A percentile compares a stretch with the other conserved stretches of the same genome.
Evolutionary conservation across 2,113 vertebrate species (phyloP).

Genomic region (Bubo bubo): DNA sequence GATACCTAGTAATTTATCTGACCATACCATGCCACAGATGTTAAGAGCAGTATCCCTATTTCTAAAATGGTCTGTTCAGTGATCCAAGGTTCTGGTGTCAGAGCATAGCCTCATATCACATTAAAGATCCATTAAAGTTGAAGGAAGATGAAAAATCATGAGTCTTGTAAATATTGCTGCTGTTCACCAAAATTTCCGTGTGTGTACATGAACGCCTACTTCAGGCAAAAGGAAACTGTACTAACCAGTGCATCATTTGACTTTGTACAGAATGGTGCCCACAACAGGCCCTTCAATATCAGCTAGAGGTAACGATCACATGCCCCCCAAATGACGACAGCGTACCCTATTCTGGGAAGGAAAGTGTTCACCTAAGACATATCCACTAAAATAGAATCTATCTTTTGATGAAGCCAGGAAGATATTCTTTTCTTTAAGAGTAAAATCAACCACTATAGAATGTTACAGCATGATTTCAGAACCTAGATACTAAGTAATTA

Average conservation of each 20-base stretch:
- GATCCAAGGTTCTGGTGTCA: neutral
- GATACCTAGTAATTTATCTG: neutral
- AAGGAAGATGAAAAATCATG: neutral
- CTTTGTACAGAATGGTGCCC: neutral
- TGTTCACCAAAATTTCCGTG: neutral
- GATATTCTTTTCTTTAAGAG: neutral
- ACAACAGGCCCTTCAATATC: neutral
- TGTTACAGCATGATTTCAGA: neutral
- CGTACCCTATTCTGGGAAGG: neutral
- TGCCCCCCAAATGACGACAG: neutral
- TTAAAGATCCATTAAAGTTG: neutral
- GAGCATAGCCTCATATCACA: neutral
- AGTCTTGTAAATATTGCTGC: neutral
- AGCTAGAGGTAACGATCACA: neutral
- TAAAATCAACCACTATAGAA: neutral
- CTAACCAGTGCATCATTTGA: neutral
- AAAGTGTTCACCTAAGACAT: neutral
- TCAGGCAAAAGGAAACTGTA: neutral
- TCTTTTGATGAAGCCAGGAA: neutral
- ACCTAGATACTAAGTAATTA: neutral
- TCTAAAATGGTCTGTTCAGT: neutral
- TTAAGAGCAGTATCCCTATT: neutral
- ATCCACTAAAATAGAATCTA: neutral
- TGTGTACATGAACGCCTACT: neutral
- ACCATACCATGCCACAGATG: neutral